A percentile compares a stretch with the other conserved stretches of the same genome.
These are phyloP conservation scores for Nycticorax nycticorax DNA, from an alignment of 2,113 vertebrate genomes.

Conservation along the genomic window DNA sequence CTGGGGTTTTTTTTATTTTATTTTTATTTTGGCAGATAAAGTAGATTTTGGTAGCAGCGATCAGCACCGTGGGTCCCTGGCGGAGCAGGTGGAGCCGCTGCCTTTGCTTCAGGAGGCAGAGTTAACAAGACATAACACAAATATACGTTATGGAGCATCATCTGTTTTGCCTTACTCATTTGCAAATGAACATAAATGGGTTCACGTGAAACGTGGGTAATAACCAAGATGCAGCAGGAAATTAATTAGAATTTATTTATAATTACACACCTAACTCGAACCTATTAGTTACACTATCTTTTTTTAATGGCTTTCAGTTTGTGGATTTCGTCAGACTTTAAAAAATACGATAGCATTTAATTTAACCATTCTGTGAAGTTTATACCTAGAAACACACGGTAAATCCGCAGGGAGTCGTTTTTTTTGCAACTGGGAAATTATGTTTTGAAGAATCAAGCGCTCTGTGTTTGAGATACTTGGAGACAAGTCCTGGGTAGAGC, in stretches of 20 bases:
- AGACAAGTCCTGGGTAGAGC: neutral
- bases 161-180: neutral
- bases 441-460: neutral
- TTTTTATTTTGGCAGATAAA: neutral
- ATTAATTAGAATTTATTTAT: conserved; percentile 64
- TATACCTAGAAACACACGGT: neutral
- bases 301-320: conserved; percentile 49
- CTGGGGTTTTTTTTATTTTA: too few relatives aligned
- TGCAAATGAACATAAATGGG: conserved; percentile 28
- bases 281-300: conserved; percentile 36
- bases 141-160: neutral
- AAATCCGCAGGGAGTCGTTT: neutral
- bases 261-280: conserved; percentile 36
- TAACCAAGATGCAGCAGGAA: conserved; percentile 25
- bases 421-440: conserved; percentile 29
- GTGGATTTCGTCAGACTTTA: conserved; percentile 34
- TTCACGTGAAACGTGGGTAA: conserved; percentile 37
- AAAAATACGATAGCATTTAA: conserved; percentile 33
- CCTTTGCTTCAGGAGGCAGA: neutral
- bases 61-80: neutral
- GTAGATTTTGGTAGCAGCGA: neutral
- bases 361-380: conserved; percentile 12
- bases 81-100: neutral
- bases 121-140: neutral
- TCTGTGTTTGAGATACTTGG: neutral